phyloP scores from a whole-genome alignment of 2,888 invertebrate genomes.

The Erynnis tages region DNA sequence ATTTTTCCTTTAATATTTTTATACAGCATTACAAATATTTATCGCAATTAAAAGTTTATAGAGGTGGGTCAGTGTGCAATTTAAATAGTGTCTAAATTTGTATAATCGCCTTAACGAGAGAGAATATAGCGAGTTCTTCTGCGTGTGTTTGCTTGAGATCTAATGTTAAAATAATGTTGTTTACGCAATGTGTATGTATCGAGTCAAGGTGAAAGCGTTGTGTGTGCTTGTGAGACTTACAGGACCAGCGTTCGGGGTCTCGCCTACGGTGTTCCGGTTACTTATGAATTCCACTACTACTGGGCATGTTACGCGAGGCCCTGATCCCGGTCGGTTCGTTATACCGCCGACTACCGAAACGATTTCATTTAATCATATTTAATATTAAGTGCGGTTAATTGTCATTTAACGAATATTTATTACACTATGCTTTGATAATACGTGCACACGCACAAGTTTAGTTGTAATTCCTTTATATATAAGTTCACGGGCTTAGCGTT shows the following conservation, averaged over 20 bases:
- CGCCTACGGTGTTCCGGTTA: slow-evolving; percentile 11
- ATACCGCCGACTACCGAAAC: slow-evolving; percentile 5
- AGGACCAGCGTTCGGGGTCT: slow-evolving; percentile 5
- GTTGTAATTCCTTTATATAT: slow-evolving; percentile 26
- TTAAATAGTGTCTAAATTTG: slow-evolving; percentile 74
- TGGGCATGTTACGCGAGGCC: slow-evolving; percentile 9
- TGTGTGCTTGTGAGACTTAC: slow-evolving; percentile 37
- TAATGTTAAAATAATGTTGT: slow-evolving; percentile 51
- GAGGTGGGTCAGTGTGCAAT: slow-evolving; percentile 79
- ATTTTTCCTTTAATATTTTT: slow-evolving; percentile 81
- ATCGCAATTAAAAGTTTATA: slow-evolving; percentile 80
- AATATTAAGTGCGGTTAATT: slow-evolving; percentile 25
- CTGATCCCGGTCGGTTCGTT: slow-evolving; percentile 5
- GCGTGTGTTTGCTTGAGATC: slow-evolving; percentile 66
- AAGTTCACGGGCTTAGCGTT: slow-evolving; percentile 26
- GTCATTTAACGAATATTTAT: slow-evolving; percentile 24
- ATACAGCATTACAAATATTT: slow-evolving; percentile 80
- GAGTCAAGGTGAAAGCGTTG: slow-evolving; percentile 45
- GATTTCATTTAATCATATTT: slow-evolving; percentile 20
- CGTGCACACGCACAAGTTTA: slow-evolving; percentile 36
- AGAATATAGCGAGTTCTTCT: slow-evolving; percentile 77
- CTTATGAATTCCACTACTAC: slow-evolving; percentile 10
- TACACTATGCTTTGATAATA: slow-evolving; percentile 23
- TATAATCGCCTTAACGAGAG: slow-evolving; percentile 80
- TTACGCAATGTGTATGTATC: slow-evolving; percentile 51